Conservation (phyloP, 2,888 invertebrate genomes). For the Patella ulyssiponensis region DNA sequence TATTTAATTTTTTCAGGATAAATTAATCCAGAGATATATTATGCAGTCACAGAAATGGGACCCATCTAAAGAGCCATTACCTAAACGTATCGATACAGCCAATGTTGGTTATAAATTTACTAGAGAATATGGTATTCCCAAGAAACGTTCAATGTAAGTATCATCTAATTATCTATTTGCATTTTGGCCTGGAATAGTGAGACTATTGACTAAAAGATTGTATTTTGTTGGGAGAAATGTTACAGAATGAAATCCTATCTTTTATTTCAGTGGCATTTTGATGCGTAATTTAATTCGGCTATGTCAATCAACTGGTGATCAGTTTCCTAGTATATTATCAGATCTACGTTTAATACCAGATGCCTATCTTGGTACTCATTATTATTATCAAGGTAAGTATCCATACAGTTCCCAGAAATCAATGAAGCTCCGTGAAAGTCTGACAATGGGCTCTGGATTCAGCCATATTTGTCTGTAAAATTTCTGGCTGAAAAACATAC, state of each 20-base stretch:
- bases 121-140: constrained; percentile 79
- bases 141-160: constrained; percentile 42
- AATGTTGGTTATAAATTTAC: constrained; percentile 79
- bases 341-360: constrained; percentile 43
- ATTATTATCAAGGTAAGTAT: constrained; percentile 46
- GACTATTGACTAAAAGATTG: too few species aligned
- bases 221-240: background rate
- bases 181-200: too few species aligned
- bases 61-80: constrained; percentile 84
- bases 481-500: too few species aligned
- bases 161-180: background rate
- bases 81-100: constrained; percentile 80
- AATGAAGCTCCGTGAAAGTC: too few species aligned
- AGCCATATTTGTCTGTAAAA: too few species aligned
- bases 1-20: constrained; percentile 47
- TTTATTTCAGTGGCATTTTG: constrained; percentile 45
- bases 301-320: constrained; percentile 46
- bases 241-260: background rate
- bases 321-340: constrained; percentile 49
- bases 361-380: constrained; percentile 49
- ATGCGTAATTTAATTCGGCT: constrained; percentile 51
- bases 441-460: too few species aligned
- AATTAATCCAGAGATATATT: constrained; percentile 62
- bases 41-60: constrained; percentile 76
- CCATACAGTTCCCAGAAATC: background rate